Percentiles rank a stretch among this genome's conserved stretches.
phyloP scores from a whole-genome alignment of 2,888 invertebrate genomes.

The Nineta flava region DNA sequence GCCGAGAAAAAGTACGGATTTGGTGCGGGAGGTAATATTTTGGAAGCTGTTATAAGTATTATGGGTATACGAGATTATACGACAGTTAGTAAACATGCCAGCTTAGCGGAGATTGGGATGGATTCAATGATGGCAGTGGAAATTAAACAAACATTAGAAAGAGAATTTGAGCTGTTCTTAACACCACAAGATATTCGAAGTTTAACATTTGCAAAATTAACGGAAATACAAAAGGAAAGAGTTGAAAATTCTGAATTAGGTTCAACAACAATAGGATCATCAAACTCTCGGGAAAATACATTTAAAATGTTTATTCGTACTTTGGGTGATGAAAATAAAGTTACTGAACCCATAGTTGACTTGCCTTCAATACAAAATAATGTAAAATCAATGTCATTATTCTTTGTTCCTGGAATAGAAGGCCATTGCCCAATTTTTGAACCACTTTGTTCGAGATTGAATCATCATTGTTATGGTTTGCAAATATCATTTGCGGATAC shows the following conservation, averaged over 20 bases:
- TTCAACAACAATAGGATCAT: not conserved
- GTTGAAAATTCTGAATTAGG: not conserved
- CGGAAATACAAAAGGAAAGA: not conserved
- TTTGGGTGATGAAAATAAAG: conserved; percentile 39
- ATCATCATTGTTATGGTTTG: conserved; percentile 34
- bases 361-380: conserved; percentile 21
- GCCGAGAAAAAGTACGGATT: conserved; percentile 34
- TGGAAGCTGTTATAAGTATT: conserved; percentile 53
- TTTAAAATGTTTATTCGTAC: conserved; percentile 39
- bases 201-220: conserved; percentile 54
- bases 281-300: conserved; percentile 22
- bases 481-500: conserved; percentile 34
- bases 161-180: conserved; percentile 75
- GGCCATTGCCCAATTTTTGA: conserved; percentile 39
- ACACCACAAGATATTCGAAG: conserved; percentile 73
- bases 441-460: conserved; percentile 33
- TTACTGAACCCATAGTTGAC: conserved; percentile 34
- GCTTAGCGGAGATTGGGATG: conserved; percentile 84
- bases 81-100: conserved; percentile 49
- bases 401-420: conserved; percentile 49
- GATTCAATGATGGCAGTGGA: conserved; percentile 96
- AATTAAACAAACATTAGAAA: conserved; percentile 81
- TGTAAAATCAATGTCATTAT: not conserved
- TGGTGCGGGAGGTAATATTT: conserved; percentile 44
- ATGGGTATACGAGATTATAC: conserved; percentile 47